Evolutionary conservation across 2,797 vertebrate genomes (phyloP).

Genomic region (Miichthys miiuy): DNA sequence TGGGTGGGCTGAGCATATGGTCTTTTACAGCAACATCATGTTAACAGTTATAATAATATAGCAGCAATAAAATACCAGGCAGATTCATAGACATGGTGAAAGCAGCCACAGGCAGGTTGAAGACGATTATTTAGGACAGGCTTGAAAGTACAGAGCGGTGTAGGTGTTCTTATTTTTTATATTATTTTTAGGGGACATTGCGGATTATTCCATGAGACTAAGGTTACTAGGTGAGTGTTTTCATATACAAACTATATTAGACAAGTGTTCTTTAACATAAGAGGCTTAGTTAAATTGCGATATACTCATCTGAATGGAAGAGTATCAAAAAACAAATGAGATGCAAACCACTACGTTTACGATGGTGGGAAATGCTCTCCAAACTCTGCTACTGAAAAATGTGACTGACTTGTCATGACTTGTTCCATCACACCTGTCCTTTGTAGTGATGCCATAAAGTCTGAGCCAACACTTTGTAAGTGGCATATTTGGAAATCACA

Average conservation of each 20-base stretch:
- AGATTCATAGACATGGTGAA: neutral
- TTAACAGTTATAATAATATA: neutral
- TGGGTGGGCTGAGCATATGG: neutral
- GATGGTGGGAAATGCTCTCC: neutral
- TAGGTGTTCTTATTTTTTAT: too few relatives aligned
- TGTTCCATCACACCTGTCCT: constrained; percentile 1
- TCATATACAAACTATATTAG: neutral
- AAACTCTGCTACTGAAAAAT: neutral
- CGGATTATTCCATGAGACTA: too few relatives aligned
- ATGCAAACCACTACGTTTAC: neutral
- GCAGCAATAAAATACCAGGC: neutral
- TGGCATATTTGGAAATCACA: neutral
- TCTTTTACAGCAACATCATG: neutral
- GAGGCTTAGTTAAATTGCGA: neutral
- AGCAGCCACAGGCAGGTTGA: neutral
- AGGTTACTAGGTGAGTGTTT: neutral
- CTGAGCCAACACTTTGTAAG: neutral
- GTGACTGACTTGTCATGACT: neutral
- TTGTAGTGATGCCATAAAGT: neutral
- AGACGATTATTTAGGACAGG: neutral
- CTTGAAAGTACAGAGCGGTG: too few relatives aligned
- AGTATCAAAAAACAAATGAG: neutral
- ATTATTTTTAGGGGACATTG: neutral
- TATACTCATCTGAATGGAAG: neutral
- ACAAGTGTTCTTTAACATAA: too few relatives aligned